Evolutionary conservation across 2,113 vertebrate genomes (phyloP).

Genomic region (Aix galericulata): DNA sequence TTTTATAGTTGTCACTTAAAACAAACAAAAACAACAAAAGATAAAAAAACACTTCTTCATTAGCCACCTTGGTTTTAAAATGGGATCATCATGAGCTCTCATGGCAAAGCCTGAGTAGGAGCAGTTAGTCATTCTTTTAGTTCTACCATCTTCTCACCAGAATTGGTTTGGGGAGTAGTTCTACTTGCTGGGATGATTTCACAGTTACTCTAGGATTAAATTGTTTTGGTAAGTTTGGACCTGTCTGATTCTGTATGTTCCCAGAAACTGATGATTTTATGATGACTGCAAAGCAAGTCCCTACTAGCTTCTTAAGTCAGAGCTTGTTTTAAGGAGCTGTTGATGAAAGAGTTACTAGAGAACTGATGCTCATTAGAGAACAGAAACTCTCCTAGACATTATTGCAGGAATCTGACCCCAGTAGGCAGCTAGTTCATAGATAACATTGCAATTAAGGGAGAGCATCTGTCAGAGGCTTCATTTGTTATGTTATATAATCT

Average conservation of each 20-base stretch:
- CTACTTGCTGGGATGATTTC: not conserved
- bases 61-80: not conserved
- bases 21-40: not conserved
- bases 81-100: not conserved
- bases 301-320: not conserved
- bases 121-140: not conserved
- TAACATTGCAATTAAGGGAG: not conserved
- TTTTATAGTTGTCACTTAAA: not conserved
- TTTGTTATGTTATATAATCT: conserved; percentile 1
- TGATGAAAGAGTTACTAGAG: not conserved
- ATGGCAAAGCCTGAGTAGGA: not conserved
- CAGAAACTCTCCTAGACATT: not conserved
- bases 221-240: not conserved
- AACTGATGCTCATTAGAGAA: not conserved
- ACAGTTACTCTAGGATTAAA: not conserved
- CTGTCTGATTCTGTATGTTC: not conserved
- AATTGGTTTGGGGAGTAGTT: not conserved
- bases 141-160: not conserved
- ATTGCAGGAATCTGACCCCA: not conserved
- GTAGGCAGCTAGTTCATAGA: conserved; percentile 35
- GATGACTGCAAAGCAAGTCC: not conserved
- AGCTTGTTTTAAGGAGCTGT: conserved; percentile 19
- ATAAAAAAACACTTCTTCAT: not conserved
- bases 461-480: conserved; percentile 38
- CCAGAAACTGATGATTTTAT: not conserved